phyloP scores from a whole-genome alignment of 2,113 vertebrate genomes.

The Cariama cristata region DNA sequence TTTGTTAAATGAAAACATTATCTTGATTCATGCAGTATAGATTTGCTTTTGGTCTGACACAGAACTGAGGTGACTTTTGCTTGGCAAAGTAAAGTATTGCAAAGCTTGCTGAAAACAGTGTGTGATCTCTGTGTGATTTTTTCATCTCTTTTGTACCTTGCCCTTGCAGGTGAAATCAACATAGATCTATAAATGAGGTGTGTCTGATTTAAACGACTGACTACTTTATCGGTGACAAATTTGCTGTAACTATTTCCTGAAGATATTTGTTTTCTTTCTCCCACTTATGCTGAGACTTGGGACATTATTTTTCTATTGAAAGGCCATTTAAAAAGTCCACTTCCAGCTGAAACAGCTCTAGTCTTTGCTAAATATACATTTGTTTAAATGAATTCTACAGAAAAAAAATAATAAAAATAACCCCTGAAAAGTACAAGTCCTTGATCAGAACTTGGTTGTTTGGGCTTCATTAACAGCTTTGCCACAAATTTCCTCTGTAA shows the following conservation, averaged over 20 bases:
- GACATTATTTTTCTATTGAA: background rate
- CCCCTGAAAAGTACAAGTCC: background rate
- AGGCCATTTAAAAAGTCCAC: background rate
- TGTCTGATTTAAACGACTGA: background rate
- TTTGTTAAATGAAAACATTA: background rate
- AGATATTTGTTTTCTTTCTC: constrained; percentile 4
- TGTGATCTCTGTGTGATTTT: background rate
- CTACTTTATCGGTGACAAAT: background rate
- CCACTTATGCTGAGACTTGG: background rate
- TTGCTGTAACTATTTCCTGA: background rate
- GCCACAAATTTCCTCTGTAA: background rate
- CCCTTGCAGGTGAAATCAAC: background rate
- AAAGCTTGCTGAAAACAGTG: background rate
- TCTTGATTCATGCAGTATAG: background rate
- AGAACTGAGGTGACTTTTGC: background rate
- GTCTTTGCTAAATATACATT: background rate
- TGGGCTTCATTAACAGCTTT: background rate
- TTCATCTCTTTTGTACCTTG: background rate
- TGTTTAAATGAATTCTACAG: background rate
- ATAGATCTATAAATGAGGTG: background rate
- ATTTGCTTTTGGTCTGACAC: background rate
- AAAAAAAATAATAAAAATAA: background rate
- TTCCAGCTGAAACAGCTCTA: constrained; percentile 30
- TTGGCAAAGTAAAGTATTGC: background rate
- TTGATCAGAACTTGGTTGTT: background rate